Base-by-base conservation (phyloP, 2,113 vertebrate genomes). In the Carassius auratus region DNA sequence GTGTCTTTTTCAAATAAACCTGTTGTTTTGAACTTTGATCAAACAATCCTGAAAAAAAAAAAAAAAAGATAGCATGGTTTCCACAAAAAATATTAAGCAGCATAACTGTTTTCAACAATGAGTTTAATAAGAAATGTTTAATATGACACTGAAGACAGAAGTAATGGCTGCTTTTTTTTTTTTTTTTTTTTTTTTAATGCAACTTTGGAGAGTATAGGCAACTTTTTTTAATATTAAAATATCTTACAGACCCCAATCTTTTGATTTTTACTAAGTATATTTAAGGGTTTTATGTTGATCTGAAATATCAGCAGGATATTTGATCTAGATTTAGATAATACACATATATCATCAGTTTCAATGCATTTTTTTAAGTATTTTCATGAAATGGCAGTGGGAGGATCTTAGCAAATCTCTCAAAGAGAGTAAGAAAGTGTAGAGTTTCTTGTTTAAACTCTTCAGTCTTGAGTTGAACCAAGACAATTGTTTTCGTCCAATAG, bases 371-470 rank as follows among this genome's bases (percentile, higher is more conserved):
- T 4, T 1, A 9, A 12, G 26, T 17, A 38, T 57, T 36, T 30
- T 57, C 12, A 77, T 36, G 7, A 14, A 52, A 57, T 45, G 2
- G 14, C 1, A 6, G 71, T n/a, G 42, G 30, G 23, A 23, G 17
- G 17, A 52, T 30, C 10, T 4, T 45, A 8, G 9, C 42, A 45
- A 10, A 45, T 45, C 8, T n/a, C 45, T 75, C 45, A 76, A 52
- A 52, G 45, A 52, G 14, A 15, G 45, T 33, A 55, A 33, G 26
- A 76, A 55, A 33, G 33, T 75, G 8, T 1, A 15, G 9, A 17
- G 48, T 10, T 50, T 76, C 42, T 17, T 55, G 19, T 77, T 52
- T 76, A 52, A 76, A 76, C 52, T n/a, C n/a, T 84, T 45, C 55
- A 26, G 48, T 42, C 81, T 66, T 23, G 3, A 62, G 10, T 19